Evolutionary conservation across 2,113 vertebrate genomes (phyloP).

Genomic region (Hippotragus niger): DNA sequence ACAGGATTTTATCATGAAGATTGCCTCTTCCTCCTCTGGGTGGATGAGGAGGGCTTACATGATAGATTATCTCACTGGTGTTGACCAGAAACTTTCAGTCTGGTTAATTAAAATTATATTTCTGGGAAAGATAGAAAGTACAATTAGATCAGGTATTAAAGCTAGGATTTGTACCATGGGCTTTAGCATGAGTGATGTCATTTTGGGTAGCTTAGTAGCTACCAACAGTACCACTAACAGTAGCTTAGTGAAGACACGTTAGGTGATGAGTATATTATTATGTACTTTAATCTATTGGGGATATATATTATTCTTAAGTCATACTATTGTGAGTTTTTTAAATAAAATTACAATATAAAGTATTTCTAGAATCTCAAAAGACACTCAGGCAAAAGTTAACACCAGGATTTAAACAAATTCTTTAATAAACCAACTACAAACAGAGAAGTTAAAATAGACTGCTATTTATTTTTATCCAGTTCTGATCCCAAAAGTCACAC

Average conservation of each 20-base stretch:
- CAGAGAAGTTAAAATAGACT: neutral
- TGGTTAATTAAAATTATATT: neutral
- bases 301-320: neutral
- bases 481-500: neutral
- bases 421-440: neutral
- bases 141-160: neutral
- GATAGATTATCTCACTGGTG: neutral
- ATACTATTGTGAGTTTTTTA: neutral
- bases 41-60: neutral
- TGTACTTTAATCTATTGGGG: neutral
- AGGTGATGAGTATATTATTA: neutral
- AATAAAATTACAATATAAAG: neutral
- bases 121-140: neutral
- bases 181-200: neutral
- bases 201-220: neutral
- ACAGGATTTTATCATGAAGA: neutral
- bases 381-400: neutral
- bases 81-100: neutral
- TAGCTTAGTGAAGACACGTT: neutral
- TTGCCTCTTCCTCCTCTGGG: neutral
- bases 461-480: neutral
- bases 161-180: neutral
- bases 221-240: neutral
- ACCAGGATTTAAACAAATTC: neutral
- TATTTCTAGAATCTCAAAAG: neutral